phyloP scores from a whole-genome alignment of 2,113 vertebrate species.

The Plecturocebus donacophilus region DNA sequence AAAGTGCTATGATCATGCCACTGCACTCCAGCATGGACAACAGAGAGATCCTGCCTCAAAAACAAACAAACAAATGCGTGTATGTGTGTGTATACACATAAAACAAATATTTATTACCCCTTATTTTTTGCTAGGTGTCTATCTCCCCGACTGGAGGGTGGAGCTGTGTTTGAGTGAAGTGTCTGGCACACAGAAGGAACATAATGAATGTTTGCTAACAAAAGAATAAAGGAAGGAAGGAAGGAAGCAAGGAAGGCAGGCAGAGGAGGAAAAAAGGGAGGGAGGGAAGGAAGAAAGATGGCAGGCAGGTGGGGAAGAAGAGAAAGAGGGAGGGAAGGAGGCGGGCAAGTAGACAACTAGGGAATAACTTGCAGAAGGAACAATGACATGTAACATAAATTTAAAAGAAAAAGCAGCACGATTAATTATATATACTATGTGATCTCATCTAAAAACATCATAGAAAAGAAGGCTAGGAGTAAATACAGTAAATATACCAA shows the following conservation, averaged over 20 bases:
- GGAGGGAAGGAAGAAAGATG: neutral
- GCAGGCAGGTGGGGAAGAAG: neutral
- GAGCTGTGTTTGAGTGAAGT: neutral
- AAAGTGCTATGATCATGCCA: no score
- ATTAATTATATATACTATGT: neutral
- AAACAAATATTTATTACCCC: neutral
- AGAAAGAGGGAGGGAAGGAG: neutral
- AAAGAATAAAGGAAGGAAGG: neutral
- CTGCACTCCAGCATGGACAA: no score
- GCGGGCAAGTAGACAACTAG: neutral
- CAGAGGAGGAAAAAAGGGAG: neutral
- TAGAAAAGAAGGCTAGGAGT: neutral
- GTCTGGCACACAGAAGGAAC: neutral
- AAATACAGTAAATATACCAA: neutral
- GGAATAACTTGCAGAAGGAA: neutral
- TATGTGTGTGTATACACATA: neutral
- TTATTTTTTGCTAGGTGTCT: neutral
- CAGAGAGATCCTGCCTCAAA: no score
- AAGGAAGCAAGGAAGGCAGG: neutral
- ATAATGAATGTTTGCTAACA: neutral
- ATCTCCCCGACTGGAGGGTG: neutral
- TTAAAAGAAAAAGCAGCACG: neutral
- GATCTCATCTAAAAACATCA: neutral
- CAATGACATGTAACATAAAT: neutral
- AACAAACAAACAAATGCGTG: neutral